Percentiles rank a stretch among this genome's conserved stretches.
Conservation (phyloP, 2,797 vertebrate species). For the Arctocebus calabarensis region DNA sequence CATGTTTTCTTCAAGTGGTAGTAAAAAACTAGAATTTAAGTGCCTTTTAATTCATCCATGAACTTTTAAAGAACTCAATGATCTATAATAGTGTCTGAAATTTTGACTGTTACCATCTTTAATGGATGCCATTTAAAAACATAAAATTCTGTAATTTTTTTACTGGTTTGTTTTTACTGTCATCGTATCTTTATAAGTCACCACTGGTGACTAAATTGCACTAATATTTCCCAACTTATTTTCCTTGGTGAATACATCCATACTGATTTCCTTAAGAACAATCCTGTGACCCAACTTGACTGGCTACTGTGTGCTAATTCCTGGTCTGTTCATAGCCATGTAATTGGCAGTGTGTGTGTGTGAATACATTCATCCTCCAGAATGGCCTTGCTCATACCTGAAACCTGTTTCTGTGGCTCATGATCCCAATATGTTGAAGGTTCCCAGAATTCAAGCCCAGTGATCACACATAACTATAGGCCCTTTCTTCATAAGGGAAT, state of each 20-base stretch:
- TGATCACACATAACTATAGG: not conserved
- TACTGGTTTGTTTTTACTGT: slow-evolving; percentile 66
- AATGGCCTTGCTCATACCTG: not conserved
- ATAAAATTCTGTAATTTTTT: slow-evolving; percentile 57
- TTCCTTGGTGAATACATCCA: slow-evolving; percentile 69
- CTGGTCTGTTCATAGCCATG: not conserved
- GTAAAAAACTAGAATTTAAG: slow-evolving; percentile 60
- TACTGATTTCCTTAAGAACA: slow-evolving; percentile 73
- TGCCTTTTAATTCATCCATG: slow-evolving; percentile 69
- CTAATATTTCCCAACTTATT: slow-evolving; percentile 81
- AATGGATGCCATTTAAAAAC: slow-evolving; percentile 75
- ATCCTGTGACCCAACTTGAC: not conserved
- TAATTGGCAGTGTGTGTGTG: not conserved
- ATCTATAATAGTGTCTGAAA: slow-evolving; percentile 54
- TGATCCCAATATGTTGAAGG: not conserved
- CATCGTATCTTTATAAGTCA: slow-evolving; percentile 65
- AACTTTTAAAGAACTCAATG: slow-evolving; percentile 63
- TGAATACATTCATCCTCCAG: not conserved
- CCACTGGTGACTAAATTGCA: slow-evolving; percentile 84
- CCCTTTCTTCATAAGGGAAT: not conserved
- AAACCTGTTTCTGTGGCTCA: not conserved
- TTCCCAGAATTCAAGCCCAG: not conserved
- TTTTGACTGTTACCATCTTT: slow-evolving; percentile 70
- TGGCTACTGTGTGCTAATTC: not conserved
- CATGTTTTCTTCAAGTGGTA: slow-evolving; percentile 33